Evolutionary conservation across 2,888 invertebrate species (phyloP).

Genomic region (Thelaira solivaga): DNA sequence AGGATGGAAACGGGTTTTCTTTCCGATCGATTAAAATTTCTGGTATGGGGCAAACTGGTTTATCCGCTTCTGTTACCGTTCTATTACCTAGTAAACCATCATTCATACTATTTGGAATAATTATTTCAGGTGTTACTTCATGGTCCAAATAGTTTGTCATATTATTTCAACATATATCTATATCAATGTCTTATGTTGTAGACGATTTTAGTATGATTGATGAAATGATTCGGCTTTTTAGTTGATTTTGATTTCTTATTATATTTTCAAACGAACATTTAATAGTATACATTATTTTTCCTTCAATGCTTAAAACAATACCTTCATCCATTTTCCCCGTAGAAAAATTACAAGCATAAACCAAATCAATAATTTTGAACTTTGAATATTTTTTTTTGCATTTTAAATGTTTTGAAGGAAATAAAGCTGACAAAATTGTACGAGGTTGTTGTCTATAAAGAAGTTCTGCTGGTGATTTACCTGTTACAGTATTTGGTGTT

Average conservation of each 20-base stretch:
- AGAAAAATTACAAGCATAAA: constrained; percentile 26
- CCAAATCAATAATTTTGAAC: neutral
- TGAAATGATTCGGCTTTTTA: neutral
- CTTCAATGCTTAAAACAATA: neutral
- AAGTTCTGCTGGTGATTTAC: constrained; percentile 28
- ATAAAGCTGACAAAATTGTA: constrained; percentile 15
- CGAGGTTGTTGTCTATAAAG: constrained; percentile 32
- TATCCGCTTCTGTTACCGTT: no score
- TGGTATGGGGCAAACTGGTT: no score
- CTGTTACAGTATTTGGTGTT: constrained; percentile 9
- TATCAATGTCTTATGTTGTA: no score
- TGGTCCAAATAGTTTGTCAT: no score
- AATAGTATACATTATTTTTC: constrained; percentile 1
- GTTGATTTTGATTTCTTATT: constrained; percentile 12
- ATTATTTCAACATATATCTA: no score
- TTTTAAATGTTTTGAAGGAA: constrained; percentile 1
- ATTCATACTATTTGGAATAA: no score
- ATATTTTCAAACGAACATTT: neutral
- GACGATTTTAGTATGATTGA: no score
- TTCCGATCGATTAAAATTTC: no score
- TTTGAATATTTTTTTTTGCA: neutral
- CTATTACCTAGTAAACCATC: no score
- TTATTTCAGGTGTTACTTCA: no score
- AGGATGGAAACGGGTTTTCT: no score
- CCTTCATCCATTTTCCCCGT: constrained; percentile 17